Percentiles rank a stretch among this genome's conserved stretches.
Conservation (phyloP, 2,797 vertebrate genomes). For the Pipistrellus nathusii region DNA sequence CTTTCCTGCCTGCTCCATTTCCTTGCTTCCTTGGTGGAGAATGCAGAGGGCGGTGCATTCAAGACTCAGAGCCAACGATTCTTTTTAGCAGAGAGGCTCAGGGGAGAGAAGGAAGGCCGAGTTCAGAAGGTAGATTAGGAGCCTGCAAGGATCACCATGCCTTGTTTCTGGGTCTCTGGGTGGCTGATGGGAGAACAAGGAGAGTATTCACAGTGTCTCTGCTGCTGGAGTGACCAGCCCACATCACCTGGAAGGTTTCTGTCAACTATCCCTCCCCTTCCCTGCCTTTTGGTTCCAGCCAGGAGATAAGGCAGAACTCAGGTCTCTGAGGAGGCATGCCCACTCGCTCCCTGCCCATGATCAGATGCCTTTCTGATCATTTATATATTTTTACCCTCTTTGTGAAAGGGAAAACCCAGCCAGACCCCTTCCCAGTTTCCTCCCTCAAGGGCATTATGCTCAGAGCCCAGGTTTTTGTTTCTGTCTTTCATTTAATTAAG, state of each 20-base stretch:
- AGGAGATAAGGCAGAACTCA: neutral
- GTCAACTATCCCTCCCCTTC: neutral
- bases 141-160: neutral
- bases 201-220: neutral
- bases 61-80: conserved; percentile 59
- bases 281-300: neutral
- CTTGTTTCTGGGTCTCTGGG: neutral
- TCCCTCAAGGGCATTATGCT: neutral
- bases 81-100: conserved; percentile 27
- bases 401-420: neutral
- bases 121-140: conserved; percentile 54
- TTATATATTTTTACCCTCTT: no score
- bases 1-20: neutral
- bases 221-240: neutral
- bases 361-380: no score
- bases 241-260: neutral
- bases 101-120: neutral
- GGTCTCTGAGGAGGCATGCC: fast-evolving
- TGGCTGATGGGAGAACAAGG: neutral
- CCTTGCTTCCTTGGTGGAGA: conserved; percentile 61
- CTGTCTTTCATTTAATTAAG: conserved; percentile 67
- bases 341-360: fast-evolving
- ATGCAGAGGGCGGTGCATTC: conserved; percentile 26
- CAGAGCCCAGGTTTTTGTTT: neutral
- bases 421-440: neutral